Base-by-base conservation (phyloP, 2,797 vertebrate species). In the Fistularia commersonii region DNA sequence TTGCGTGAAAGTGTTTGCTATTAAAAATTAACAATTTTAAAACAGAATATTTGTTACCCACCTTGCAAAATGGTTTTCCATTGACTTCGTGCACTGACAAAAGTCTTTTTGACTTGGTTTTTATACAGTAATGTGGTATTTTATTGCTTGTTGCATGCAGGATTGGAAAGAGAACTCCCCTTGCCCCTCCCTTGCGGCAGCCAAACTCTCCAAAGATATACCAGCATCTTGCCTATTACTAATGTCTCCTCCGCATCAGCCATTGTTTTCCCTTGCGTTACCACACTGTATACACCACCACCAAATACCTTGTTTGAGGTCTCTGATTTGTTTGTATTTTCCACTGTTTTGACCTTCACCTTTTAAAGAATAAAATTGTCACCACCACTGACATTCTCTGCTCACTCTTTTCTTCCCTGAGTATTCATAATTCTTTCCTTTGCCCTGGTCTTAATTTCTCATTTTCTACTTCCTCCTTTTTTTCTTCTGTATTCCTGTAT, bases 91-190 rank as follows among this genome's bases (percentile, higher is more conserved):
- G 83, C 88, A 79, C 90, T 91, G 90, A 89, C 90, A 90, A 90
- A 86, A 68, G 62, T 59, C 44, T 14, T 52, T 64, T 38, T 92
- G 87, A 90, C 6, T 84, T 84, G 90, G 80, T 87, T 85, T 55
- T 90, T 93, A 92, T 84, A 86, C 88, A 90, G 85, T 95, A 91
- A 92, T 91, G 88, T 91, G 87, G 79, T 92, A 83, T 92, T 92
- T 89, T 93, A 88, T 92, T 93, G 91, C 91, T 95, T 95, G 92
- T 95, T 95, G 94, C 95, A 98, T 96, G 94, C 90, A 93, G 93
- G 93, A 94, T 92, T 92, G 92, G 90, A 91, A 90, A 89, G 84
- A 85, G 76, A 93, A 78, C 90, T 90, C 78, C 90, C 84, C 92
- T 92, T 91, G 72, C 83, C 89, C 90, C 88, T 90, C 81, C 91